phyloP scores from a whole-genome alignment of 2,113 vertebrate genomes.

The Hippocampus barbouri region DNA sequence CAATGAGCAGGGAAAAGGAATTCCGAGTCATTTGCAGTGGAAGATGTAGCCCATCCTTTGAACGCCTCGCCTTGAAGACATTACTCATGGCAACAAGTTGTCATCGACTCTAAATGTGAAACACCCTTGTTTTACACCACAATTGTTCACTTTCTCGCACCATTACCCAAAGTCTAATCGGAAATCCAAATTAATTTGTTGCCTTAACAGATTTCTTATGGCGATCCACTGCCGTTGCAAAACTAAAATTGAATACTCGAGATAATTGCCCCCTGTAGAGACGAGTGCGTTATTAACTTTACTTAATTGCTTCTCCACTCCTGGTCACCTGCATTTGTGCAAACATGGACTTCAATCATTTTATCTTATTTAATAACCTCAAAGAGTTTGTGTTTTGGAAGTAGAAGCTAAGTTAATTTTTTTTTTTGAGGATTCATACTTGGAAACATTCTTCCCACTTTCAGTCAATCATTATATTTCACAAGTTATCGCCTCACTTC shows the following conservation, averaged over 20 bases:
- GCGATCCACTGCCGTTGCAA: background rate
- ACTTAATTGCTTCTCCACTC: no score
- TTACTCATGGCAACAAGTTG: background rate
- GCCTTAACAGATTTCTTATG: background rate
- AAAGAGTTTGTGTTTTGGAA: background rate
- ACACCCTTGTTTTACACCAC: background rate
- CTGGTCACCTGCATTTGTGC: background rate
- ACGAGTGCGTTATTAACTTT: no score
- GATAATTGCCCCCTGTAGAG: no score
- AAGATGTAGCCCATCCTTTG: conserved; percentile 8
- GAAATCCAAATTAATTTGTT: background rate
- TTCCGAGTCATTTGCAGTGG: background rate
- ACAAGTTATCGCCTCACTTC: background rate
- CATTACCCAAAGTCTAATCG: background rate
- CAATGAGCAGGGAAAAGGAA: conserved; percentile 6
- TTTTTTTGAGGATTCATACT: background rate
- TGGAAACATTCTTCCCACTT: background rate
- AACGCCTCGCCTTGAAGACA: background rate
- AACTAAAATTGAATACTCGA: background rate
- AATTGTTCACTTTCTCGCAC: background rate
- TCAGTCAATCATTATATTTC: background rate
- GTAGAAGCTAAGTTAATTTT: background rate
- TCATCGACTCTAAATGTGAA: background rate
- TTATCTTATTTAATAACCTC: background rate
- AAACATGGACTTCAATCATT: background rate